Evolutionary conservation across 2,888 invertebrate species (phyloP), one percentile per base, ranked within the genome.

Genomic region (Stegana nigrithorax): DNA sequence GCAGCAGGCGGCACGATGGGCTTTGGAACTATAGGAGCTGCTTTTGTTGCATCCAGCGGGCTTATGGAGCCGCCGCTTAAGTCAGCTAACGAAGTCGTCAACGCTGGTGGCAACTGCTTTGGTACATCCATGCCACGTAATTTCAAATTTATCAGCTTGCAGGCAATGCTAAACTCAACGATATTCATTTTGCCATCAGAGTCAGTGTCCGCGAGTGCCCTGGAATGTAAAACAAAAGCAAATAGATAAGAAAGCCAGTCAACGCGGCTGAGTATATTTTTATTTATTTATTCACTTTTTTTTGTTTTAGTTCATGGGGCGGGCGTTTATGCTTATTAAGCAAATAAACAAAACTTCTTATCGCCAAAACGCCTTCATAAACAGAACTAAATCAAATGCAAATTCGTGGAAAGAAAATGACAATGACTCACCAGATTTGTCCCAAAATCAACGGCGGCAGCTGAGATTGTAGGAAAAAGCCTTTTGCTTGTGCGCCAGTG

Each of bases 131-230:
- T 91, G 3, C 97, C 96, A 60, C 96, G 92, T 12, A 99, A 87
- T 86, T 97, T 97, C 67, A 97, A 88, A 81, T 94, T 96, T 62
- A 97, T 97, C 64, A 97, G 88, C 88, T 97, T 97, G 89, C 98
- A 98, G 55, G 99, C 98, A 75, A 99, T 96, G 71, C 96, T 96
- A 86, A 98, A 99, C 87, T 99, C 99, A 79, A 93, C 92, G 59
- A 96, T 90, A 81, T 98, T 95, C 89, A 99, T 91, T 87, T 95
- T 96, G 0, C 99, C 99, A 88, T 99, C 99, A 14, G 94, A 91
- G 85, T 98, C 96, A 50, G 96, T 93, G 85, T 99, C 99, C 0
- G 98, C 95, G 51, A 99, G 86, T 10, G 89, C 89, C 95, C 96
- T 89, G 85, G 78, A 84, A 75, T 63, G 32, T 45, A 53, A 59